Evolutionary conservation across 1,140 invertebrate genomes (phyloP), one percentile per base, ranked within the genome.

Genomic region (Pseudomyrmex dendroicus): DNA sequence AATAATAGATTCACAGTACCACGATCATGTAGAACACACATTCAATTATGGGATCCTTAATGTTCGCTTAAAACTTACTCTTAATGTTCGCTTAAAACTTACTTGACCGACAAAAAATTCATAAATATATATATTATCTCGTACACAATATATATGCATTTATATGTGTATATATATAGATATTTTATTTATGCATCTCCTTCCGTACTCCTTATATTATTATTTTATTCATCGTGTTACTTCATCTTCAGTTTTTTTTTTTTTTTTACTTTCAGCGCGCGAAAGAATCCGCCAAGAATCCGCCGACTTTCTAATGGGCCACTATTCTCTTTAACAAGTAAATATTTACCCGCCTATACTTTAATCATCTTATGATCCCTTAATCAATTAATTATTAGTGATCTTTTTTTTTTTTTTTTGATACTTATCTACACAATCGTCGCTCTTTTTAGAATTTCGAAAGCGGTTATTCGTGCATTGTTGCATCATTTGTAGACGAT

Each of bases 251-350:
- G 35, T 35, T 35, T 35, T 87, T 84, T 85, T 87, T 86, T 83
- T 84, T 82, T 90, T 82, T 87, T 87, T 86, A 91, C 90, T 91
- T 91, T 91, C 90, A 89, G 83, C 76, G 83, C 87, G 84, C 84
- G 82, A 73, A 70, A 77, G 74, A 20, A 68, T 82, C 66, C 35
- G 35, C 35, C 20, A 22, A 59, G 63, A 86, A 85, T 48, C 85
- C 48, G 61, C 22, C 73, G 73, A 76, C 73, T 66, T 76, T 76
- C 48, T 50, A 48, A 66, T 84, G 62, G 67, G 82, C 20, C 84
- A 83, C 84, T 54, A 44, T 64, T 56, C 54, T 64, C 66, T 73
- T 88, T 88, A 89, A 89, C 74, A 89, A 88, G 62, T 85, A 85
- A 46, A 35, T 35, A 35, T 2, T 74, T 84, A 86, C 67, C 72